Base-by-base conservation (phyloP, 2,797 vertebrate species). In the Coregonus suidteri region DNA sequence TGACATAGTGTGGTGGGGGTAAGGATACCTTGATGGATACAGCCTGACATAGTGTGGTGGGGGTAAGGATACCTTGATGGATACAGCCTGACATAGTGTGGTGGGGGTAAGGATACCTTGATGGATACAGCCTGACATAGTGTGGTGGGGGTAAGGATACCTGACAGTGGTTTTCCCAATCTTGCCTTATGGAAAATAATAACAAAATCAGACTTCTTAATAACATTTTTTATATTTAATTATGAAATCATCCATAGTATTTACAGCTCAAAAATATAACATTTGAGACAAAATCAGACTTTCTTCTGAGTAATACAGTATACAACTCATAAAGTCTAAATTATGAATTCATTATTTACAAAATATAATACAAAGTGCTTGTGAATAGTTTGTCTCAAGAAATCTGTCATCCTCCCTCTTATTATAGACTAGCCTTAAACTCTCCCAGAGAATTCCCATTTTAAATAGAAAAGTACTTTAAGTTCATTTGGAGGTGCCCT, bases 291-390 rank as follows among this genome's bases (percentile, higher is more conserved):
- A 79, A 74, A 73, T 80, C 71, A 73, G 75, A 82, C 77, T 85
- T 85, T 81, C 75, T 75, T 79, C 75, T 75, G 51, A 75, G 65
- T 1, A 4, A 20, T 56, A 69, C 65, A 73, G 77, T 0, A 75
- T 72, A 73, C 76, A 74, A 77, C 70, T 78, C 70, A 34, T 74
- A 85, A 79, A 89, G 88, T 78, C 68, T 73, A 85, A 82, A 78
- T 79, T 78, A 81, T 84, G 81, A 82, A 83, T 77, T 56, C 68
- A 71, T 54, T 75, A 81, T 77, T 20, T 92, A 91, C 88, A 91
- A 91, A 90, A 89, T 90, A 83, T 88, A 87, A 85, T 76, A 90
- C 78, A 82, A 94, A 94, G 94, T 95, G 94, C 94, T 93, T 85
- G 85, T 87, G 82, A 73, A 35, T 74, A 73, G 84, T 20, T 81